Evolutionary conservation across 2,797 vertebrate species (phyloP).

Genomic region (Holocentrus rufus): DNA sequence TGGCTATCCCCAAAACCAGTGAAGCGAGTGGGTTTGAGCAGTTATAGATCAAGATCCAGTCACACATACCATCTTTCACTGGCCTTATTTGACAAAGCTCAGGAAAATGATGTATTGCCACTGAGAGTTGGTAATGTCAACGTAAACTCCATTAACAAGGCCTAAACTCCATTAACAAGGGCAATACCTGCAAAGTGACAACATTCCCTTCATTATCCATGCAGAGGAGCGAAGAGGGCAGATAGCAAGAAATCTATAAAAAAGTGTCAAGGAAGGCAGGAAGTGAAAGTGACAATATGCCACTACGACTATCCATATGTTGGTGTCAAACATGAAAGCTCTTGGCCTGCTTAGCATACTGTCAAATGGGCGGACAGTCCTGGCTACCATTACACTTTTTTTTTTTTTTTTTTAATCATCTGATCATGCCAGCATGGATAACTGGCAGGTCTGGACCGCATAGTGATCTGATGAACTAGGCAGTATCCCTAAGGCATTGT

Average conservation of each 20-base stretch:
- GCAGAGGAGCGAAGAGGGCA: constrained; percentile 28
- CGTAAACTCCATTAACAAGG: constrained; percentile 32
- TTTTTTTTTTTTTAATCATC: constrained; percentile 49
- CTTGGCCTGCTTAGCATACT: constrained; percentile 48
- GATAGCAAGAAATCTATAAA: constrained; percentile 52
- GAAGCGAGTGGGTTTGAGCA: not conserved
- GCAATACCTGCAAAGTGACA: constrained; percentile 29
- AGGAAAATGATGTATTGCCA: not conserved
- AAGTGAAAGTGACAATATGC: constrained; percentile 58
- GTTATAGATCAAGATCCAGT: not conserved
- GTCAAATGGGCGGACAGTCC: constrained; percentile 42
- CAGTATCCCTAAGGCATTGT: constrained; percentile 45
- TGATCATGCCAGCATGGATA: constrained; percentile 54
- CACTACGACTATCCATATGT: constrained; percentile 43
- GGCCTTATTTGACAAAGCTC: not conserved
- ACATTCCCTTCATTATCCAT: constrained; percentile 51
- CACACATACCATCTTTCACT: not conserved
- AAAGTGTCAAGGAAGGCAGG: constrained; percentile 41
- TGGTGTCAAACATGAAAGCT: constrained; percentile 44
- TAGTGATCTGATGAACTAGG: constrained; percentile 63
- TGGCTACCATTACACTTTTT: constrained; percentile 38
- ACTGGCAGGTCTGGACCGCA: constrained; percentile 47
- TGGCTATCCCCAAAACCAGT: not conserved
- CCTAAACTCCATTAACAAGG: constrained; percentile 25
- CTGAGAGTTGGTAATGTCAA: constrained; percentile 23